phyloP scores from a whole-genome alignment of 2,113 vertebrate genomes.

The Rhinoptilus africanus region DNA sequence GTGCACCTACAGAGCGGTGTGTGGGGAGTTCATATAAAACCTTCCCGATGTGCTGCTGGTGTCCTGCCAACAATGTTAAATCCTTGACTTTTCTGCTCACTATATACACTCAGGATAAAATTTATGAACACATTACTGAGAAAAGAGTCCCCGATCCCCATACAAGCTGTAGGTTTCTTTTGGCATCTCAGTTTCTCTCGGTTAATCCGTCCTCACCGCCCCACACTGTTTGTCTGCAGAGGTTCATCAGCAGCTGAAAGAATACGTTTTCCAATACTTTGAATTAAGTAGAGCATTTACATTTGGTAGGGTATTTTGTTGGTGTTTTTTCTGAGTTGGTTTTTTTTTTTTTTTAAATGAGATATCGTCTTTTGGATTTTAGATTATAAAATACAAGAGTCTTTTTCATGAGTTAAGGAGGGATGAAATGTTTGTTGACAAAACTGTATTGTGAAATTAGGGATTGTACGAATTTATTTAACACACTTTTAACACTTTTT shows the following conservation, averaged over 20 bases:
- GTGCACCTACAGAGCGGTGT: background rate
- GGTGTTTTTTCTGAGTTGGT: too few relatives aligned
- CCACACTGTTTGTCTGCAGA: background rate
- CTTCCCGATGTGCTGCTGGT: background rate
- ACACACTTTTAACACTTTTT: too few relatives aligned
- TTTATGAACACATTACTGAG: background rate
- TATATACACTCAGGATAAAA: background rate
- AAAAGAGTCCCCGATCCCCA: background rate
- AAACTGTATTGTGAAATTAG: background rate
- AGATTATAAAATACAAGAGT: background rate
- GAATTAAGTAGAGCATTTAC: background rate
- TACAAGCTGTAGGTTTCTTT: slow-evolving; percentile 4
- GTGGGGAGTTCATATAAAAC: background rate
- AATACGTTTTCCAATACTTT: background rate
- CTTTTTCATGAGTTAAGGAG: background rate
- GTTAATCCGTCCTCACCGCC: background rate
- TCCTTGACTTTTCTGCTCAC: slow-evolving; percentile 22
- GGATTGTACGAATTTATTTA: background rate
- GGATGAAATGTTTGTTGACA: background rate
- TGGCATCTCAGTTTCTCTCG: background rate
- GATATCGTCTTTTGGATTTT: background rate
- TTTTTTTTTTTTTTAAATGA: background rate
- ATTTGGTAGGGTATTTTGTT: background rate
- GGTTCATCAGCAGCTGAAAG: background rate
- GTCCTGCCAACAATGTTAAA: background rate